Evolutionary conservation across 2,888 invertebrate genomes (phyloP).

Genomic region (Nesidiocoris tenuis): DNA sequence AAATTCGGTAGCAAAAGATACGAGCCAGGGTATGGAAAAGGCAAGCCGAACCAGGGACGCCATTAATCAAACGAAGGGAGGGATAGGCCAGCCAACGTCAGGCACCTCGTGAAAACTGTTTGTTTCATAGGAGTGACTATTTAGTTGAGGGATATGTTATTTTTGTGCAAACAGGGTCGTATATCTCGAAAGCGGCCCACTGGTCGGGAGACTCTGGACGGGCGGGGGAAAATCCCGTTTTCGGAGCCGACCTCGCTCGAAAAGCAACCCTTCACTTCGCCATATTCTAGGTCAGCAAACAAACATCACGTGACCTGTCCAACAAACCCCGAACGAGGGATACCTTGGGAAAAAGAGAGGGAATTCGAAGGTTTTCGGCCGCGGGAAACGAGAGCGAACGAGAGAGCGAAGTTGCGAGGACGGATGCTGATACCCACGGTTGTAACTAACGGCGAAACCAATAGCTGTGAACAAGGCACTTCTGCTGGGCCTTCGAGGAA

Average conservation of each 20-base stretch:
- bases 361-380: not conserved
- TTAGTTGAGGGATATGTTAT: constrained; percentile 42
- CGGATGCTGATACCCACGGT: not conserved
- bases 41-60: not conserved
- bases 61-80: constrained; percentile 25
- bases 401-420: not conserved
- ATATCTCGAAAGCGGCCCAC: constrained; percentile 14
- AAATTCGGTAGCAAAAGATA: not conserved
- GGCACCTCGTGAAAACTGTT: constrained; percentile 39
- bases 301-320: constrained; percentile 40
- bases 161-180: constrained; percentile 42
- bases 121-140: constrained; percentile 37
- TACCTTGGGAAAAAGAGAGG: constrained; percentile 9
- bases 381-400: not conserved
- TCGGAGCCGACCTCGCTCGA: not conserved
- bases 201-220: not conserved
- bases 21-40: not conserved
- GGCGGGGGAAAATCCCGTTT: not conserved
- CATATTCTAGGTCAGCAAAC: constrained; percentile 42
- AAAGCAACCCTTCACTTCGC: not conserved
- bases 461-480: not conserved
- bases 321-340: constrained; percentile 26
- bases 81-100: constrained; percentile 12
- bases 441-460: not conserved
- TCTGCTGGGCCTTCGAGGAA: not conserved